A percentile compares a stretch with the other conserved stretches of the same genome.
Conservation (phyloP, 1,140 invertebrate genomes). For the Bicyclus anynana region DNA sequence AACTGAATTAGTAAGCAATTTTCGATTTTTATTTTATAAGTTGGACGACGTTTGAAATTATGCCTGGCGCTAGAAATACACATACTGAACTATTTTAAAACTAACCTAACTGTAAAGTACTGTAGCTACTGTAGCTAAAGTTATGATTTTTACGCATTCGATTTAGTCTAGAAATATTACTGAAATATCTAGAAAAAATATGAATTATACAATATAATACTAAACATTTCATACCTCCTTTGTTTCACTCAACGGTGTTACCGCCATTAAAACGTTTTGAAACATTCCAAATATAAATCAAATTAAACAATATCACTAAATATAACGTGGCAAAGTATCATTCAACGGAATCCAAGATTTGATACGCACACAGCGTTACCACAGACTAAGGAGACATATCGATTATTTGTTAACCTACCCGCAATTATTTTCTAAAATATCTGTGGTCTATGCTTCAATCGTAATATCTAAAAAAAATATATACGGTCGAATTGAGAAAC, state of each 20-base stretch:
- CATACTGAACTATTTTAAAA: too few relatives aligned
- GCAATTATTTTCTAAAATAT: too few relatives aligned
- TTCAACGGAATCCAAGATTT: conserved; percentile 4
- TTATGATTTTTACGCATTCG: too few relatives aligned
- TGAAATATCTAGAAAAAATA: neutral
- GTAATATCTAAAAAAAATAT: too few relatives aligned
- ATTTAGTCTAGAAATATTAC: neutral
- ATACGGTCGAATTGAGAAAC: too few relatives aligned
- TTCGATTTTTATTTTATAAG: too few relatives aligned
- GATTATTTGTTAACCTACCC: neutral
- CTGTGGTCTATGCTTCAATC: too few relatives aligned
- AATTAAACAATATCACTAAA: neutral
- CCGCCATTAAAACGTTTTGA: conserved; percentile 37
- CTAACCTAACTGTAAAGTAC: too few relatives aligned
- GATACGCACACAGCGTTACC: neutral
- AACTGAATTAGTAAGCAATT: too few relatives aligned
- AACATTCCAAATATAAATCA: conserved; percentile 31
- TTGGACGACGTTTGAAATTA: too few relatives aligned
- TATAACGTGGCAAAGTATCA: conserved; percentile 1
- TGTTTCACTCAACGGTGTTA: conserved; percentile 37
- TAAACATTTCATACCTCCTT: conserved; percentile 44
- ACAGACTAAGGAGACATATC: neutral
- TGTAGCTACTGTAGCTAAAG: too few relatives aligned
- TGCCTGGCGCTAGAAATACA: too few relatives aligned
- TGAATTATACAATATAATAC: neutral